These are phyloP conservation scores for Phytoseiulus persimilis DNA, from an alignment of 2,888 invertebrate genomes.

Conservation along the genomic window DNA sequence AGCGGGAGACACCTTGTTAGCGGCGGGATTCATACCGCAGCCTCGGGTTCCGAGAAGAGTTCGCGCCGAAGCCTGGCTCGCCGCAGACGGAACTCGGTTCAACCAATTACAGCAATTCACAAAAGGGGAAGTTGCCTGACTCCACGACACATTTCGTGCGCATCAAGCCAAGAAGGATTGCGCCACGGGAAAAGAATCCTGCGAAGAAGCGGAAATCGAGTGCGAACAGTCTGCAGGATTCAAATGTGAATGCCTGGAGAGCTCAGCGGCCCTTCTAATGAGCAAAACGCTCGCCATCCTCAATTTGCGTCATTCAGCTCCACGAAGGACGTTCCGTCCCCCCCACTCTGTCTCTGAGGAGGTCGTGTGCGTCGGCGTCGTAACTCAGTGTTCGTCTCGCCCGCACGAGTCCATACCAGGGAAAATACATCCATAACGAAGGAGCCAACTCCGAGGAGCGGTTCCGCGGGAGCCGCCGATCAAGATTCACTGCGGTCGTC, in stretches of 20 bases:
- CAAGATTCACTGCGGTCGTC: neutral
- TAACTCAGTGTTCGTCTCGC: no score
- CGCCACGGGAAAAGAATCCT: neutral
- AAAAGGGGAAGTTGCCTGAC: neutral
- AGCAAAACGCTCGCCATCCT: neutral
- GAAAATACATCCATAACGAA: neutral
- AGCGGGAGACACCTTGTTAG: no score
- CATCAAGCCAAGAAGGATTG: no score
- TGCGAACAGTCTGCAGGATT: neutral
- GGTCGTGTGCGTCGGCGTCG: no score
- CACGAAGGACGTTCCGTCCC: neutral
- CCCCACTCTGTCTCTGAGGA: neutral
- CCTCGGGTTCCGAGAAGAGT: neutral
- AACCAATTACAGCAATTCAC: neutral
- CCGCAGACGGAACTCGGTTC: neutral
- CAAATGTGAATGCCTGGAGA: neutral
- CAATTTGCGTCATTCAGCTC: neutral
- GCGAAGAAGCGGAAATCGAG: neutral
- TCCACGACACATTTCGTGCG: neutral
- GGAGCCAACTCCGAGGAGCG: no score
- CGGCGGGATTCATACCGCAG: no score
- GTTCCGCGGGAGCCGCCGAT: neutral
- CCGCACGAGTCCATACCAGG: neutral
- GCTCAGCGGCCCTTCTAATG: neutral
- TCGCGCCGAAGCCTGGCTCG: neutral